A percentile compares a stretch with the other conserved stretches of the same genome.
Conservation (phyloP, 2,888 invertebrate genomes). For the Tineola bisselliella region DNA sequence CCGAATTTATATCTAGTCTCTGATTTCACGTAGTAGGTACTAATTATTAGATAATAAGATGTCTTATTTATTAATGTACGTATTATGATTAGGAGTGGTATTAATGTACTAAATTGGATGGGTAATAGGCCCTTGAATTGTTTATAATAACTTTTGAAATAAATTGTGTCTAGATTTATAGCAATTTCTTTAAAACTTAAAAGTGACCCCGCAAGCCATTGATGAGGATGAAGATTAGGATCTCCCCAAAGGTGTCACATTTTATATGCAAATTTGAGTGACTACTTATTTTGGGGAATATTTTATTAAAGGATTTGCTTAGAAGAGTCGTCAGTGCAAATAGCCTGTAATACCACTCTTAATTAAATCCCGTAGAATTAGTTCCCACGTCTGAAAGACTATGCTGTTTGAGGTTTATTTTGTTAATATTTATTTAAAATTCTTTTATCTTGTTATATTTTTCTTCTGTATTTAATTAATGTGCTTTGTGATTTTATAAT, state of each 20-base stretch:
- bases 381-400: background rate
- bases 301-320: too few species aligned
- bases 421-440: background rate
- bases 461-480: background rate
- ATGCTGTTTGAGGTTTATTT: background rate
- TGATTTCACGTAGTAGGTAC: background rate
- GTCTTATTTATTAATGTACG: background rate
- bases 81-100: background rate
- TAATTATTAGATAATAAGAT: background rate
- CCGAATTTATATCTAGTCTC: slow-evolving; percentile 2
- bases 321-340: too few species aligned
- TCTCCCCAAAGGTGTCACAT: too few species aligned
- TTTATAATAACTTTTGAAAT: too few species aligned
- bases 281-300: too few species aligned
- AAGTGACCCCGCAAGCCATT: too few species aligned
- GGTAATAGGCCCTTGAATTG: too few species aligned
- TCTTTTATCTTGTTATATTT: background rate
- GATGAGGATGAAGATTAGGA: too few species aligned
- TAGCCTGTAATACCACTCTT: background rate
- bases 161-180: too few species aligned
- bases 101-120: background rate
- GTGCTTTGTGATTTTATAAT: background rate
- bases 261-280: too few species aligned
- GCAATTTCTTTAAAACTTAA: too few species aligned
- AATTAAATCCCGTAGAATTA: background rate